Percentiles rank a stretch among this genome's conserved stretches.
These are phyloP conservation scores for Tragelaphus buxtoni DNA, from an alignment of 2,113 vertebrate species.

Conservation along the genomic window DNA sequence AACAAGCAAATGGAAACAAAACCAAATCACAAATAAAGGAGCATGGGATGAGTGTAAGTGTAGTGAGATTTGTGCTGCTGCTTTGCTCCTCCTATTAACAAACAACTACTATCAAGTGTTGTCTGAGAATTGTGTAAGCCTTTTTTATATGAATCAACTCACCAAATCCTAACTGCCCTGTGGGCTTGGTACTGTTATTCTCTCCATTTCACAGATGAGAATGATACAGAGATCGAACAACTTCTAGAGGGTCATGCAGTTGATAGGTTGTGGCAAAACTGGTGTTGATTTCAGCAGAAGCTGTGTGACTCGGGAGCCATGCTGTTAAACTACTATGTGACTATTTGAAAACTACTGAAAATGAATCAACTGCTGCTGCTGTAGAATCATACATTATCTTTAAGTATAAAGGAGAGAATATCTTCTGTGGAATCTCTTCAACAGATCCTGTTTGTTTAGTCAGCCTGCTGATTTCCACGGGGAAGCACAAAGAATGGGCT, in stretches of 20 bases:
- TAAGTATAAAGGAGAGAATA: too few species aligned
- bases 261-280: neutral
- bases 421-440: too few species aligned
- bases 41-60: neutral
- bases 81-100: neutral
- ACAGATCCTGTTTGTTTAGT: too few species aligned
- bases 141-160: neutral
- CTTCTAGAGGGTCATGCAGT: neutral
- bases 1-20: slow-evolving; percentile 29
- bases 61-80: neutral
- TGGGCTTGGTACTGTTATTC: neutral
- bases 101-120: neutral
- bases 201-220: neutral
- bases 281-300: neutral
- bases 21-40: neutral
- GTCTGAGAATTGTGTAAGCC: neutral
- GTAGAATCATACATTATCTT: too few species aligned
- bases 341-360: slow-evolving; percentile 2
- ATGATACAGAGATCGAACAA: neutral
- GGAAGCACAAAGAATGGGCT: too few species aligned
- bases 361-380: neutral
- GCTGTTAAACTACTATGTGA: neutral
- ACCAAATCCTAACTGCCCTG: neutral
- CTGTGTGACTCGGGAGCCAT: neutral
- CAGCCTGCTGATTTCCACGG: too few species aligned